These are phyloP conservation scores for Vicugna pacos DNA, from an alignment of 2,113 vertebrate species.

Conservation along the genomic window DNA sequence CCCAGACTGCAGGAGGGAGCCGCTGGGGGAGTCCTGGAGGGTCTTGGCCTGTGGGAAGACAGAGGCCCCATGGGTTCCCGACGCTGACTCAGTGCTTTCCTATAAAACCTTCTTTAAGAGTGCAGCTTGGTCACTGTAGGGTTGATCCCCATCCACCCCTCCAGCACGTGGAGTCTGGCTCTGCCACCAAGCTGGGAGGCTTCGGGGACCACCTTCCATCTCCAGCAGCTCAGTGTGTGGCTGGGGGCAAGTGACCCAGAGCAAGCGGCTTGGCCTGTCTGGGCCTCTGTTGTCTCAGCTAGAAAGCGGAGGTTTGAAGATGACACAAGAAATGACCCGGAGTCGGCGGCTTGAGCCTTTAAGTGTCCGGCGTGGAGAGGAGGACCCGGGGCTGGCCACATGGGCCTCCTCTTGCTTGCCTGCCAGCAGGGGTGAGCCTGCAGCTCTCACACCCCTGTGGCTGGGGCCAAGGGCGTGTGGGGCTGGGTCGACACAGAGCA, in stretches of 20 bases:
- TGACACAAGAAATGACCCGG: fast-evolving
- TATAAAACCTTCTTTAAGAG: background rate
- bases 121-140: fast-evolving
- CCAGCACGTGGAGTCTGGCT: background rate
- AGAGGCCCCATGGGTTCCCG: fast-evolving
- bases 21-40: fast-evolving
- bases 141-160: no score
- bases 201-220: background rate
- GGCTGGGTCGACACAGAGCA: background rate
- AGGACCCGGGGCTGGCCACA: fast-evolving
- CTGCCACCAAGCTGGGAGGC: fast-evolving
- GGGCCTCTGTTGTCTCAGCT: background rate
- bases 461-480: fast-evolving
- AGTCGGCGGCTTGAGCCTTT: background rate
- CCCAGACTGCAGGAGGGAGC: background rate
- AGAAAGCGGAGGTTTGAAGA: fast-evolving
- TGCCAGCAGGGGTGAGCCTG: background rate
- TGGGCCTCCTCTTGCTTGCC: background rate
- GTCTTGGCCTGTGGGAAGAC: background rate
- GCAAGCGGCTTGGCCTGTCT: background rate
- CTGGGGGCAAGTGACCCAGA: background rate
- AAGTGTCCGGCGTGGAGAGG: background rate
- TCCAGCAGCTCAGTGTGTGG: background rate
- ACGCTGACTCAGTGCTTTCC: background rate
- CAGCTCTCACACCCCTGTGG: background rate